A percentile compares a stretch with the other conserved stretches of the same genome.
Evolutionary conservation across 64 coral and sea anemone genomes (phyloP).

Genomic region (Acropora yongei): DNA sequence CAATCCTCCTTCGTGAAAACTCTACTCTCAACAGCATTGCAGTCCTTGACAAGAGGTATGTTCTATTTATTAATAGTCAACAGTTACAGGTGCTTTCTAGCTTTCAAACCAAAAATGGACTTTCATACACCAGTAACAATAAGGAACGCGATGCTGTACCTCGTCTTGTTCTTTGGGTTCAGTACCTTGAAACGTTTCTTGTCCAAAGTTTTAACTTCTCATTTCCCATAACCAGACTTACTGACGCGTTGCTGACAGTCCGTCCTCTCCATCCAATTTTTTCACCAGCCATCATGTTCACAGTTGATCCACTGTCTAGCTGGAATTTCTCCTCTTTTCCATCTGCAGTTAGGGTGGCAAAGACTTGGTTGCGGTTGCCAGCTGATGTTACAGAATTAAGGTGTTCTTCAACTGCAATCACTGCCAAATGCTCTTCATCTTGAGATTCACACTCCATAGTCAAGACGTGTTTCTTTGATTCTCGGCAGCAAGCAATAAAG

Average conservation of each 20-base stretch:
- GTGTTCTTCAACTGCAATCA: slow-evolving; percentile 13
- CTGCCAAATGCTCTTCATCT: slow-evolving; percentile 1
- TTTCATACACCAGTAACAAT: not conserved
- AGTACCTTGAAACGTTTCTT: not conserved
- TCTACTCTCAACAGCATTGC: not conserved
- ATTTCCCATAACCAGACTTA: slow-evolving; percentile 34
- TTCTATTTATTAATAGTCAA: not conserved
- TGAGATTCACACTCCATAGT: not conserved
- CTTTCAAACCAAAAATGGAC: slow-evolving; percentile 19
- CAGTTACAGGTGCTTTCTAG: not conserved
- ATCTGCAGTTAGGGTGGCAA: slow-evolving; percentile 41
- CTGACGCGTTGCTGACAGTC: not conserved
- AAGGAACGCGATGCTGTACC: slow-evolving; percentile 14
- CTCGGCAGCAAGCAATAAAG: not conserved
- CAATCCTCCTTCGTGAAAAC: not conserved
- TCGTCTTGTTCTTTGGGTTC: slow-evolving; percentile 25
- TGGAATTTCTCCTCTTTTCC: slow-evolving; percentile 14
- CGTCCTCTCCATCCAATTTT: not conserved
- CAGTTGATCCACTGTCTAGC: slow-evolving; percentile 64
- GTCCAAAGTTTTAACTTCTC: slow-evolving; percentile 22
- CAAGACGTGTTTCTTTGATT: not conserved
- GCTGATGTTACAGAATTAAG: not conserved
- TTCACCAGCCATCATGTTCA: slow-evolving; percentile 40
- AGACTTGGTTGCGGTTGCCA: slow-evolving; percentile 6
- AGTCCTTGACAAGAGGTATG: slow-evolving; percentile 8